phyloP scores from a whole-genome alignment of 2,888 invertebrate genomes.

The Norana najaformis region DNA sequence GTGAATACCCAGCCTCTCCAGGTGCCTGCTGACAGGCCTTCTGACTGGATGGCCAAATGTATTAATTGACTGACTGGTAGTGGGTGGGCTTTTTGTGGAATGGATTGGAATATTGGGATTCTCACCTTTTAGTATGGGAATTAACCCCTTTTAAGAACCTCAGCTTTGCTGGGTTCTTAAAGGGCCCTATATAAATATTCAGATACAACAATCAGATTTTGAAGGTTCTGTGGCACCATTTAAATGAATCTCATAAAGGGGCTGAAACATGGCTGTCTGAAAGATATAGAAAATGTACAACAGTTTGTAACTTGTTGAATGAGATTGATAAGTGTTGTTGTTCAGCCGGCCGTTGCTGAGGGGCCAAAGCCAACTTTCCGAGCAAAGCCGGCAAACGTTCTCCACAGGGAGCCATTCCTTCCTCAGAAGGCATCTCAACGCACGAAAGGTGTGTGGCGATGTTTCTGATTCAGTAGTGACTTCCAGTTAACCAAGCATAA shows the following conservation, averaged over 20 bases:
- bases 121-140: too few species aligned
- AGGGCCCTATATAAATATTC: not conserved
- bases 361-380: not conserved
- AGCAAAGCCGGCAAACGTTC: constrained; percentile 26
- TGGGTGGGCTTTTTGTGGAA: too few species aligned
- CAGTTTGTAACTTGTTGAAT: too few species aligned
- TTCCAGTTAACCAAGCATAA: not conserved
- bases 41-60: too few species aligned
- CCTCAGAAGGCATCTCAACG: constrained; percentile 20
- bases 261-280: not conserved
- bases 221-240: not conserved
- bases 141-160: too few species aligned
- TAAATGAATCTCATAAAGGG: not conserved
- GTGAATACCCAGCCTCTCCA: too few species aligned
- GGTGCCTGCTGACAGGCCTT: too few species aligned
- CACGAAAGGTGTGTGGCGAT: not conserved
- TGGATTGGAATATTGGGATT: too few species aligned
- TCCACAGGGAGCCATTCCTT: constrained; percentile 26
- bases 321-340: not conserved
- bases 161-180: too few species aligned
- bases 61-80: too few species aligned
- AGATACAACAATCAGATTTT: not conserved
- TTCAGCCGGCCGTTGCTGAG: not conserved
- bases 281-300: not conserved
- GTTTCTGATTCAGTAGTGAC: not conserved